A percentile compares a stretch with the other conserved stretches of the same genome.
Conservation (phyloP, 2,113 vertebrate genomes). For the Dunckerocampus dactyliophorus region DNA sequence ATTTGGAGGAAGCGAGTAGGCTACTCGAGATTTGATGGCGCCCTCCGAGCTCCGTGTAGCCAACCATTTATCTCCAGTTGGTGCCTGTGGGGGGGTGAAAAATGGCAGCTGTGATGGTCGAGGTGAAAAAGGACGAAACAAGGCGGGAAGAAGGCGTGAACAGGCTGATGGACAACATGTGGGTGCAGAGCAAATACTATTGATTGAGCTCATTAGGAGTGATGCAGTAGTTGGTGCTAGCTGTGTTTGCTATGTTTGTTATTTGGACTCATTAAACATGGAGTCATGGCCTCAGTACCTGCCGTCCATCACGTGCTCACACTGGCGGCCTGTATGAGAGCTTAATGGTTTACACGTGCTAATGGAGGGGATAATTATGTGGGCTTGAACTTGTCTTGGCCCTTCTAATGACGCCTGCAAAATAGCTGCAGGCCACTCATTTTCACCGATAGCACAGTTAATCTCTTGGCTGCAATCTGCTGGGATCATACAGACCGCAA, state of each 20-base stretch:
- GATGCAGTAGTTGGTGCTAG: conserved; percentile 13
- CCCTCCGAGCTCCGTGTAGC: background rate
- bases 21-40: too few relatives aligned
- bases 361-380: conserved; percentile 58
- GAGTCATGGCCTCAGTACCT: background rate
- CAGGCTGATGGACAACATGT: conserved; percentile 28
- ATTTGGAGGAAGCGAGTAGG: too few relatives aligned
- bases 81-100: conserved; percentile 18
- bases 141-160: conserved; percentile 4
- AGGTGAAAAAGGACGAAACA: background rate
- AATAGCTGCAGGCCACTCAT: conserved; percentile 31
- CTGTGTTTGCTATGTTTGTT: conserved; percentile 4
- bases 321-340: conserved; percentile 32
- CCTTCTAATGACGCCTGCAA: conserved; percentile 52
- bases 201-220: conserved; percentile 51
- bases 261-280: background rate
- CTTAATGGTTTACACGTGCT: conserved; percentile 55
- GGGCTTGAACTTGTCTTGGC: conserved; percentile 50
- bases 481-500: conserved; percentile 19
- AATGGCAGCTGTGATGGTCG: conserved; percentile 14
- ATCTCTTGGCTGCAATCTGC: conserved; percentile 37
- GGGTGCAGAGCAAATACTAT: conserved; percentile 37
- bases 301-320: conserved; percentile 13
- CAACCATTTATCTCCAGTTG: conserved; percentile 46
- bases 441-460: conserved; percentile 34